phyloP scores from a whole-genome alignment of 1,140 invertebrate species.

The Procambarus virginalis region DNA sequence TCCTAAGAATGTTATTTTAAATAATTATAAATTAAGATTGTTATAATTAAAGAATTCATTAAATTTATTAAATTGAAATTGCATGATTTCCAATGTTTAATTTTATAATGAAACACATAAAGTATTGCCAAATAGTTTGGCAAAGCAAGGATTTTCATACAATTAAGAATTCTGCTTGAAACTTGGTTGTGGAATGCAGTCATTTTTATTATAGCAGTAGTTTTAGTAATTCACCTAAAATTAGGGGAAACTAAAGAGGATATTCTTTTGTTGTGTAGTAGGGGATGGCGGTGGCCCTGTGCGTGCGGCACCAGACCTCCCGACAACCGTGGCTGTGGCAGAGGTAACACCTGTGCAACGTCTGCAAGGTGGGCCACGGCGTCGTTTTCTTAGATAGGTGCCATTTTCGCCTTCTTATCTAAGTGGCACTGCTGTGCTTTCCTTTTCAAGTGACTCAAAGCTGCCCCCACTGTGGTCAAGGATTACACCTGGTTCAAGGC shows the following conservation, averaged over 20 bases:
- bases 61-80: neutral
- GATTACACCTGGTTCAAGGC: neutral
- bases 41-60: too few relatives aligned
- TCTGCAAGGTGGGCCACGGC: slow-evolving; percentile 54
- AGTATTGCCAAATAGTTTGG: neutral
- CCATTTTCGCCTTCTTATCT: slow-evolving; percentile 19
- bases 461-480: slow-evolving; percentile 7
- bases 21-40: too few relatives aligned
- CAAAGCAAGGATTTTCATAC: neutral
- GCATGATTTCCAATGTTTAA: neutral
- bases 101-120: neutral
- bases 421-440: slow-evolving; percentile 14
- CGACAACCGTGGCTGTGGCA: slow-evolving; percentile 48
- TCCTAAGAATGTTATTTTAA: too few relatives aligned
- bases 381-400: slow-evolving; percentile 3
- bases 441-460: slow-evolving; percentile 4
- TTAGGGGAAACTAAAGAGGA: slow-evolving; percentile 1
- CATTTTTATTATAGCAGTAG: neutral
- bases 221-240: neutral
- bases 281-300: slow-evolving; percentile 50
- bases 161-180: neutral
- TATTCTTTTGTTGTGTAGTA: slow-evolving; percentile 52
- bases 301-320: slow-evolving; percentile 44
- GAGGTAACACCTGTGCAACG: slow-evolving; percentile 49
- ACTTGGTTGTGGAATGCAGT: neutral